phyloP scores from a whole-genome alignment of 1,140 invertebrate species.

The Aphelinus certus region DNA sequence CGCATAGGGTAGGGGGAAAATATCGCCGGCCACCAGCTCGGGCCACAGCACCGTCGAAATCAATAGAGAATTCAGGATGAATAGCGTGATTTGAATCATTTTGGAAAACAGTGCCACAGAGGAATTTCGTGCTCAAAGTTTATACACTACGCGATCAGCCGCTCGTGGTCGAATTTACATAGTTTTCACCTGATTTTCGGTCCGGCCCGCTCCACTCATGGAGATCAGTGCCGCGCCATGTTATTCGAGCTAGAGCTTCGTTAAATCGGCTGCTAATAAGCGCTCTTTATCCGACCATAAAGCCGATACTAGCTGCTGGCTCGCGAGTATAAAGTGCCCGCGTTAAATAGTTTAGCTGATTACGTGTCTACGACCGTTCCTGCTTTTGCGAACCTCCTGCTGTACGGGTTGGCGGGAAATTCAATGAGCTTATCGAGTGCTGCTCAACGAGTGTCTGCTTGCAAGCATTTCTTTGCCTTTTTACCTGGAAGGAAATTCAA shows the following conservation, averaged over 20 bases:
- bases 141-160: constrained; percentile 1
- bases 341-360: constrained; percentile 28
- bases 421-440: no score
- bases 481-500: constrained; percentile 12
- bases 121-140: neutral
- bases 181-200: constrained; percentile 31
- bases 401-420: no score
- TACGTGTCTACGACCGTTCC: constrained; percentile 26
- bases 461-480: neutral
- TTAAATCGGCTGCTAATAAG: constrained; percentile 35
- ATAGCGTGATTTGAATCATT: neutral
- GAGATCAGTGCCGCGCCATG: neutral
- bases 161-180: constrained; percentile 24
- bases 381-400: no score
- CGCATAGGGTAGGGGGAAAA: neutral
- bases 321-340: constrained; percentile 8
- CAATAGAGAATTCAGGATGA: constrained; percentile 10
- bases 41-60: constrained; percentile 1
- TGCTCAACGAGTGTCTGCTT: no score
- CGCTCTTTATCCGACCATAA: constrained; percentile 15
- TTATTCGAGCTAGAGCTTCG: neutral
- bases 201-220: neutral
- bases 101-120: neutral
- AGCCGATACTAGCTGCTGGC: constrained; percentile 16
- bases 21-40: neutral